Evolutionary conservation across 2,797 vertebrate genomes (phyloP).

Genomic region (Aplochiton taeniatus): DNA sequence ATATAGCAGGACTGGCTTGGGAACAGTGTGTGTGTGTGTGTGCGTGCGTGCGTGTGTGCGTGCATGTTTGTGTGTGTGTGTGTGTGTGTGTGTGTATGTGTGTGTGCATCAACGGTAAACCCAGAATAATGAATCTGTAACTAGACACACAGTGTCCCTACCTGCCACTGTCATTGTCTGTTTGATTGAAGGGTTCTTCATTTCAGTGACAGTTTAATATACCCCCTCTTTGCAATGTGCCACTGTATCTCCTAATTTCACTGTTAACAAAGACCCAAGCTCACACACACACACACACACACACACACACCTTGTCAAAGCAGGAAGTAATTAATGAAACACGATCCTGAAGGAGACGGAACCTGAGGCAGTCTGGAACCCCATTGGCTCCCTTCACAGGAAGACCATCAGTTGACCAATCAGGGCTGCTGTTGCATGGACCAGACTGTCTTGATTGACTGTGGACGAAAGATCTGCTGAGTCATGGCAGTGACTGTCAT

Average conservation of each 20-base stretch:
- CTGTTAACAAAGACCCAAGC: neutral
- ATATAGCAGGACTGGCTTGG: too few relatives aligned
- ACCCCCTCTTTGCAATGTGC: neutral
- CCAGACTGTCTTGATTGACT: constrained; percentile 24
- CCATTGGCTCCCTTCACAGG: neutral
- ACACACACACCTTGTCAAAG: constrained; percentile 4
- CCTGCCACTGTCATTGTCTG: neutral
- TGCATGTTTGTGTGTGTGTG: constrained; percentile 18
- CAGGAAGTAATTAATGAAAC: constrained; percentile 7
- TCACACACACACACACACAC: constrained; percentile 1
- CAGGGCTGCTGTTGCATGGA: neutral
- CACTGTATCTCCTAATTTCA: neutral
- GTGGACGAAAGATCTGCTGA: constrained; percentile 44
- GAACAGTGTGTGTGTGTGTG: neutral
- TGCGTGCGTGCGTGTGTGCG: constrained; percentile 13
- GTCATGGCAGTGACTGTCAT: constrained; percentile 25
- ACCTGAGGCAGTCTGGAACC: neutral
- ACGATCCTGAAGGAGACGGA: neutral
- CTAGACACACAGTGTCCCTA: too few relatives aligned
- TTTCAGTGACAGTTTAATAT: neutral
- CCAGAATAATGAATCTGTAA: neutral
- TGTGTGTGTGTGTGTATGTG: constrained; percentile 13
- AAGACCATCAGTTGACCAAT: neutral
- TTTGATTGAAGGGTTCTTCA: neutral
- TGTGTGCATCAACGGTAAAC: too few relatives aligned